Evolutionary conservation across 2,888 invertebrate genomes (phyloP).

Genomic region (Neocrepidodera transversa): DNA sequence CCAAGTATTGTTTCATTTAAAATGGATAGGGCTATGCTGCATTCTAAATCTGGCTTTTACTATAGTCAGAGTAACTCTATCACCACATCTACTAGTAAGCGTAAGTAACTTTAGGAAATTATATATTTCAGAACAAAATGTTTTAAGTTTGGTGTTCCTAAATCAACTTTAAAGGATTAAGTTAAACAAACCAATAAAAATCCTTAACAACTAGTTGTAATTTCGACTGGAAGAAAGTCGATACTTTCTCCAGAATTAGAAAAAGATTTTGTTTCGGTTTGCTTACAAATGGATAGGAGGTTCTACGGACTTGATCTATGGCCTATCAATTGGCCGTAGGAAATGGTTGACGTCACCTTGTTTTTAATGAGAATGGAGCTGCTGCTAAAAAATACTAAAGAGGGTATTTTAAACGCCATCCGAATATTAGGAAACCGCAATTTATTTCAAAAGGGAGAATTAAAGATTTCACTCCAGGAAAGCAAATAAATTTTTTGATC

Average conservation of each 20-base stretch:
- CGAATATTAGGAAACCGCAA: not conserved
- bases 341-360: not conserved
- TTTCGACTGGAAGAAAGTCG: too few species aligned
- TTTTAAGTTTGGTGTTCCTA: not conserved
- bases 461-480: not conserved
- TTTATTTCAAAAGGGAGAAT: not conserved
- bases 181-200: not conserved
- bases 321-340: not conserved
- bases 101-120: too few species aligned
- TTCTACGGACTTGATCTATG: not conserved
- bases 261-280: not conserved
- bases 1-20: too few species aligned
- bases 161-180: not conserved
- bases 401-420: not conserved
- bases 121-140: too few species aligned
- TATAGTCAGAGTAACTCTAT: too few species aligned
- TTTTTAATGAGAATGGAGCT: not conserved
- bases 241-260: too few species aligned
- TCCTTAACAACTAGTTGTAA: not conserved
- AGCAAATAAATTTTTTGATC: not conserved
- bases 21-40: too few species aligned
- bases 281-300: not conserved
- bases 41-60: too few species aligned
- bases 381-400: not conserved
- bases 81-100: too few species aligned